Evolutionary conservation across 2,113 vertebrate species (phyloP).

Genomic region (Eonycteris spelaea): DNA sequence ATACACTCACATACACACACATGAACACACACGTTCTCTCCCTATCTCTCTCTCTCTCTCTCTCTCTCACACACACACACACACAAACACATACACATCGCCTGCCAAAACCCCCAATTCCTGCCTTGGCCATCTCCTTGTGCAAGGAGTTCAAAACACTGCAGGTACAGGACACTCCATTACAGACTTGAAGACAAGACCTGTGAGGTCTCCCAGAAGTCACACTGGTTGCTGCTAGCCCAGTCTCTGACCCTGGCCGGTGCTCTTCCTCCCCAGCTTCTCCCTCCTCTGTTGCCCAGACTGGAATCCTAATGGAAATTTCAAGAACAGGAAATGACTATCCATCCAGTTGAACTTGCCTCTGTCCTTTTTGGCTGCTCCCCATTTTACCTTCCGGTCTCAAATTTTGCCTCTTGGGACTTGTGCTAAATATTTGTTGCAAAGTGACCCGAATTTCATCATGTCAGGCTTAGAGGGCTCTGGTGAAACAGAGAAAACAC

Average conservation of each 20-base stretch:
- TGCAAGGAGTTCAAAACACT: too few relatives aligned
- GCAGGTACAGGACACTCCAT: not conserved
- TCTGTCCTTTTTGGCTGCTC: slow-evolving; percentile 47
- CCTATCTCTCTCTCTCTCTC: too few relatives aligned
- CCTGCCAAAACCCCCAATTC: rapidly evolving
- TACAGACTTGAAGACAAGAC: not conserved
- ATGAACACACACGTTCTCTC: not conserved
- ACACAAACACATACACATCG: not conserved
- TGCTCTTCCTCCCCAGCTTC: not conserved
- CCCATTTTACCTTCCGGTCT: slow-evolving; percentile 23
- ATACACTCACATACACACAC: too few relatives aligned
- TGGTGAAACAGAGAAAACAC: not conserved
- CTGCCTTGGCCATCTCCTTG: not conserved
- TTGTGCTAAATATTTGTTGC: not conserved
- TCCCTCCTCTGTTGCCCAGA: not conserved
- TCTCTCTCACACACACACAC: not conserved
- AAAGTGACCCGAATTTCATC: not conserved
- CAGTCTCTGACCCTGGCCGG: not conserved
- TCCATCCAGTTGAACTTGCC: slow-evolving; percentile 36
- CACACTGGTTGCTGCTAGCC: rapidly evolving
- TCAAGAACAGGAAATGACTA: slow-evolving; percentile 51
- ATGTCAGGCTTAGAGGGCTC: not conserved
- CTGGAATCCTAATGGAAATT: not conserved
- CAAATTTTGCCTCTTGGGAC: not conserved
- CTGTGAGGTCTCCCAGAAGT: not conserved